A percentile compares a stretch with the other conserved stretches of the same genome.
Evolutionary conservation across 2,113 vertebrate genomes (phyloP).

Genomic region (Psettodes erumei): DNA sequence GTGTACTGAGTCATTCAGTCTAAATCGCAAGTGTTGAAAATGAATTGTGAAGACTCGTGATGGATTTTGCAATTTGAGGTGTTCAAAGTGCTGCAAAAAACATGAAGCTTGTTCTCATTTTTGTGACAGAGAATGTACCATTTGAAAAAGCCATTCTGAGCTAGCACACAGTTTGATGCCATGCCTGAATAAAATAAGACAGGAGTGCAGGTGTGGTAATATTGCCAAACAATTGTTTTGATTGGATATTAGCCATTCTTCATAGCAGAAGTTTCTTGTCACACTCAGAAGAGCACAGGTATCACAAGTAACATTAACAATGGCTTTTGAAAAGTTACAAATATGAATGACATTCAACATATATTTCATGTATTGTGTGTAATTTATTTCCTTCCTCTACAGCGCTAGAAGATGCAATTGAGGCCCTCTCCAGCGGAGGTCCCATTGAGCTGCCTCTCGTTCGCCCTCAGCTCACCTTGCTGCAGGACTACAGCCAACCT

Average conservation of each 20-base stretch:
- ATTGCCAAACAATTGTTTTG: neutral
- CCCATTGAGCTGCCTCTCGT: conserved; percentile 74
- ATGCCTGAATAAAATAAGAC: neutral
- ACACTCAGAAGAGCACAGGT: neutral
- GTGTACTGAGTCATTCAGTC: neutral
- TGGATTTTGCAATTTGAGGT: neutral
- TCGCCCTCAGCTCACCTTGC: conserved; percentile 83
- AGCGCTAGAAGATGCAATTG: conserved; percentile 82
- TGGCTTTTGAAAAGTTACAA: too few relatives aligned
- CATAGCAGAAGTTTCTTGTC: neutral
- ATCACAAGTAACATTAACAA: neutral
- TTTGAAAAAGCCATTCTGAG: neutral
- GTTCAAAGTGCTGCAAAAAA: neutral
- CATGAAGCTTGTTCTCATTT: neutral
- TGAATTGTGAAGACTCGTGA: neutral
- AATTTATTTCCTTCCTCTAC: neutral
- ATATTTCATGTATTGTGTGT: neutral
- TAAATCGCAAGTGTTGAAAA: neutral
- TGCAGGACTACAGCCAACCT: conserved; percentile 84
- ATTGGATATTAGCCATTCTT: neutral
- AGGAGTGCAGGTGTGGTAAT: neutral
- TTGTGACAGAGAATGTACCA: neutral
- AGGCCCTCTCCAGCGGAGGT: conserved; percentile 79
- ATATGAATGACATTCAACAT: too few relatives aligned
- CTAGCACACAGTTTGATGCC: neutral